Evolutionary conservation across 2,113 vertebrate genomes (phyloP).

Genomic region (Thymallus thymallus): DNA sequence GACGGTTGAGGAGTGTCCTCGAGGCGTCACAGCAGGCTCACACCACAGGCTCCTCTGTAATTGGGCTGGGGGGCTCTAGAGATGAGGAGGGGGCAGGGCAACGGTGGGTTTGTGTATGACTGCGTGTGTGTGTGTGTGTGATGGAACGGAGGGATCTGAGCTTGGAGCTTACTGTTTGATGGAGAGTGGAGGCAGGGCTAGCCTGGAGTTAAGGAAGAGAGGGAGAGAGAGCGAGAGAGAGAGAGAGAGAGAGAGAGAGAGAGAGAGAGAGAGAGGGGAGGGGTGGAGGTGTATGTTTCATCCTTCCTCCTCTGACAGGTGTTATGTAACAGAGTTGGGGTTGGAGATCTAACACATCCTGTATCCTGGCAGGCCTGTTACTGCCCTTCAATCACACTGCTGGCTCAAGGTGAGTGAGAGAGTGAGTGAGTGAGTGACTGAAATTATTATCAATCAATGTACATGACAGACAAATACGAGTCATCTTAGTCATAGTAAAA

Average conservation of each 20-base stretch:
- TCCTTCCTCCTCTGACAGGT: not conserved
- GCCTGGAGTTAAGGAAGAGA: not conserved
- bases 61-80: not conserved
- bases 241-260: conserved; percentile 19
- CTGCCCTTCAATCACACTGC: not conserved
- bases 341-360: no score
- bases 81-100: not conserved
- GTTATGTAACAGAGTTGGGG: not conserved
- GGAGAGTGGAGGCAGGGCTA: not conserved
- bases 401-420: conserved; percentile 3
- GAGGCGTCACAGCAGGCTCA: no score
- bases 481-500: no score
- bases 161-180: not conserved
- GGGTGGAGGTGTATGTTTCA: conserved; percentile 1
- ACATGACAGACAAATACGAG: no score
- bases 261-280: conserved; percentile 19
- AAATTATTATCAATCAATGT: not conserved
- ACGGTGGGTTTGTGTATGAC: not conserved
- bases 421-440: conserved; percentile 16
- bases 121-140: not conserved
- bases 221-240: conserved; percentile 15
- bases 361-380: no score
- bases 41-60: conserved; percentile 2
- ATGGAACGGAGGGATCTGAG: not conserved
- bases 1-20: no score